These are phyloP conservation scores for Chamaea fasciata DNA, from an alignment of 2,113 vertebrate genomes.

Conservation along the genomic window DNA sequence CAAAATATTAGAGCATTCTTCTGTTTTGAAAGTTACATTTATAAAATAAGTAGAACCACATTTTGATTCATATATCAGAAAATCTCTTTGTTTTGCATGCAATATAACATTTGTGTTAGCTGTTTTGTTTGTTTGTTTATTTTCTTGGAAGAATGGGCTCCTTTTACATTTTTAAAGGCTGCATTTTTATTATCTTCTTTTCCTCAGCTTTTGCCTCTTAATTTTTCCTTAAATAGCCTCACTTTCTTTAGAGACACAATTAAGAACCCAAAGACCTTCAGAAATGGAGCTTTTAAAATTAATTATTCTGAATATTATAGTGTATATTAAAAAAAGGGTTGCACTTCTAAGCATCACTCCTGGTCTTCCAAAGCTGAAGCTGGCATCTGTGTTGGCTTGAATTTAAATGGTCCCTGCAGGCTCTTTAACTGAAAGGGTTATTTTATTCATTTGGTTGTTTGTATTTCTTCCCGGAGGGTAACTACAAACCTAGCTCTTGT, in stretches of 20 bases:
- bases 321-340: neutral
- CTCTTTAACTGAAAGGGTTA: slow-evolving; percentile 40
- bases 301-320: slow-evolving; percentile 6
- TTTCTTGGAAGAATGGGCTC: neutral
- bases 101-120: neutral
- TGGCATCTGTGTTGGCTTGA: slow-evolving; percentile 54
- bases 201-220: neutral
- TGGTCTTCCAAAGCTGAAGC: slow-evolving; percentile 30
- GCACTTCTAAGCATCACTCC: slow-evolving; percentile 15
- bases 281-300: neutral
- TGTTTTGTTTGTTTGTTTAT: neutral
- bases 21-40: neutral
- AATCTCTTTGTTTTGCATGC: neutral
- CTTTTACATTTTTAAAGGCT: neutral
- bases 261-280: neutral
- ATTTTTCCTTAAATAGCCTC: neutral
- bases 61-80: neutral
- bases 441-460: slow-evolving; percentile 57
- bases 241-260: neutral
- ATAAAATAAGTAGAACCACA: neutral
- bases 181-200: neutral
- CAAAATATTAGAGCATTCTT: neutral
- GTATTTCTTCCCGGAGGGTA: slow-evolving; percentile 31
- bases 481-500: slow-evolving; percentile 17
- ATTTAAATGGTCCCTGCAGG: slow-evolving; percentile 56